phyloP scores from a whole-genome alignment of 2,113 vertebrate species.

The Carlito syrichta region DNA sequence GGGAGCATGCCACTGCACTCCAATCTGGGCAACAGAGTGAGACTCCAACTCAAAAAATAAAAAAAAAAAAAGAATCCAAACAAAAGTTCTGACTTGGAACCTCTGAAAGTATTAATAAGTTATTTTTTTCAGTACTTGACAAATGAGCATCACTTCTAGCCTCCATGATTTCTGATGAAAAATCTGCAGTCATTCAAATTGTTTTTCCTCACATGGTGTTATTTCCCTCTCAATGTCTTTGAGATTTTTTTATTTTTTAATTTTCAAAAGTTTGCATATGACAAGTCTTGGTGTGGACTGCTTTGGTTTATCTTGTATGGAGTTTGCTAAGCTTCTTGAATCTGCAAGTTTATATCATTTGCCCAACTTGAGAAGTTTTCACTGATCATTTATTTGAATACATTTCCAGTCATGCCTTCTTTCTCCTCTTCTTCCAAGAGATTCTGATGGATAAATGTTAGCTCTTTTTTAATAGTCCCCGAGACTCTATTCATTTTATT shows the following conservation, averaged over 20 bases:
- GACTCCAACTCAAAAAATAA: too few relatives aligned
- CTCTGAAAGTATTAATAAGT: background rate
- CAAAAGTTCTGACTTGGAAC: background rate
- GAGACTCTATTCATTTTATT: background rate
- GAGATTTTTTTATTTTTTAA: background rate
- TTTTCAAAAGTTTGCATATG: background rate
- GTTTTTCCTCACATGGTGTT: rapidly evolving
- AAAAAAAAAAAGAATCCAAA: too few relatives aligned
- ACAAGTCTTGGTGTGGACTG: background rate
- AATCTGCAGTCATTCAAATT: background rate
- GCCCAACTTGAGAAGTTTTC: background rate
- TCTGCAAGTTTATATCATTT: background rate
- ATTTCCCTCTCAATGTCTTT: background rate
- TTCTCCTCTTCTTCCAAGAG: background rate
- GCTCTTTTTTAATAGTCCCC: background rate
- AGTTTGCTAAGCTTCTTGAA: background rate
- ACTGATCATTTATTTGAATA: background rate
- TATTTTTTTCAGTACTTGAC: background rate
- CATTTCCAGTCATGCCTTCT: background rate
- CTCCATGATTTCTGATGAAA: background rate
- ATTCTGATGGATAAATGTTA: background rate
- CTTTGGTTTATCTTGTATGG: background rate
- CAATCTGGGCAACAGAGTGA: too few relatives aligned
- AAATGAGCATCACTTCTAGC: background rate
- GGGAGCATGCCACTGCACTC: too few relatives aligned